Percentiles rank a stretch among this genome's conserved stretches.
These are phyloP conservation scores for Nomada ruficornis DNA, from an alignment of 2,888 invertebrate genomes.

Conservation along the genomic window DNA sequence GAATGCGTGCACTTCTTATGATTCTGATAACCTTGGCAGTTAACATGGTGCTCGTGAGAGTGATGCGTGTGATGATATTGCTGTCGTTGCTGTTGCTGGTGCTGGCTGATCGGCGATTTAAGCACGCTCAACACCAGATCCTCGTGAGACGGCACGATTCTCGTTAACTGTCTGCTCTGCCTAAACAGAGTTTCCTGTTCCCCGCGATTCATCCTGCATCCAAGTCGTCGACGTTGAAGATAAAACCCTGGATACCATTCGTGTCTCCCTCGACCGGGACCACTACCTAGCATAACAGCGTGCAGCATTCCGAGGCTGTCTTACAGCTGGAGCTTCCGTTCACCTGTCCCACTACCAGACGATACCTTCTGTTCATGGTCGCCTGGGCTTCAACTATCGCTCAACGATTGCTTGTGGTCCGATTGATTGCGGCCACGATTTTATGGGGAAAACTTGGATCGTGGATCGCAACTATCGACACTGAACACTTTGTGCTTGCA, in stretches of 20 bases:
- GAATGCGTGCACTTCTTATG: conserved; percentile 76
- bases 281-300: conserved; percentile 79
- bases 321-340: conserved; percentile 40
- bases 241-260: conserved; percentile 78
- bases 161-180: conserved; percentile 86
- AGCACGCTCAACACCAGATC: conserved; percentile 87
- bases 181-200: conserved; percentile 88
- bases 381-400: conserved; percentile 30
- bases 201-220: conserved; percentile 86
- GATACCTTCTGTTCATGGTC: conserved; percentile 61
- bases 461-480: no score
- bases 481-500: no score
- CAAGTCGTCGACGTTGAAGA: conserved; percentile 72
- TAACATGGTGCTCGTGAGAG: conserved; percentile 76
- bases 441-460: no score
- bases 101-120: conserved; percentile 85
- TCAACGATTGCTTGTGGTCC: background rate
- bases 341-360: conserved; percentile 37
- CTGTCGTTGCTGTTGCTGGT: conserved; percentile 72
- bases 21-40: conserved; percentile 77
- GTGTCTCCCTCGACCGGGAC: conserved; percentile 78
- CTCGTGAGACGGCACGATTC: conserved; percentile 82
- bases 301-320: conserved; percentile 78
- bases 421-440: no score
- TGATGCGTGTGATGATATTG: conserved; percentile 64